These are phyloP conservation scores for Zophobas morio DNA, from an alignment of 1,140 invertebrate species.

Conservation along the genomic window DNA sequence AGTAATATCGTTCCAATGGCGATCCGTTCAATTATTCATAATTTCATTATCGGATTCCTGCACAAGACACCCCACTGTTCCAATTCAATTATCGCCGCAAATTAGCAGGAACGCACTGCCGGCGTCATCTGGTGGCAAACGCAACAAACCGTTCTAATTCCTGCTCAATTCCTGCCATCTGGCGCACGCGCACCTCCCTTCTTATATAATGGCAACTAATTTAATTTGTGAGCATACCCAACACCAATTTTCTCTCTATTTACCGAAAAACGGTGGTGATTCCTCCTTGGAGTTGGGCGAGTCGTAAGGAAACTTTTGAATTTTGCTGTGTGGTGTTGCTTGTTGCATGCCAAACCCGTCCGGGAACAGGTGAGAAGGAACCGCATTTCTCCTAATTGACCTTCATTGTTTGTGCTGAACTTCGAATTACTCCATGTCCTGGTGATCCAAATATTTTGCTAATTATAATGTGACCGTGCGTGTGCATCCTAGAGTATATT, in stretches of 20 bases:
- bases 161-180: conserved; percentile 21
- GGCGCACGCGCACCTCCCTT: conserved; percentile 22
- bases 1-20: too few relatives aligned
- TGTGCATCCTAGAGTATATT: neutral
- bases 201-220: conserved; percentile 47
- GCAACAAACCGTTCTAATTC: neutral
- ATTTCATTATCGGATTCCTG: neutral
- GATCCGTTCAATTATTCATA: neutral
- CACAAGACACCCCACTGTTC: neutral
- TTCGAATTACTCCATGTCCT: conserved; percentile 5
- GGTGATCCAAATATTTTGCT: conserved; percentile 33
- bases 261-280: neutral
- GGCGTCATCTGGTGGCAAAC: conserved; percentile 40
- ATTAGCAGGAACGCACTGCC: neutral
- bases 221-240: conserved; percentile 26
- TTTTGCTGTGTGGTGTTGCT: conserved; percentile 7
- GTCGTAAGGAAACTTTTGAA: too few relatives aligned
- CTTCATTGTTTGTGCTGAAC: neutral
- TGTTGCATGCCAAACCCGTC: conserved; percentile 3
- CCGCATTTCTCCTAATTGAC: conserved; percentile 9
- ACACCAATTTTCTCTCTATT: conserved; percentile 21
- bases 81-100: neutral
- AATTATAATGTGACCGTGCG: conserved; percentile 15
- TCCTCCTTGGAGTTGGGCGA: neutral
- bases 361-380: conserved; percentile 12